Evolutionary conservation across 2,113 vertebrate species (phyloP).

Genomic region (Mellivora capensis): DNA sequence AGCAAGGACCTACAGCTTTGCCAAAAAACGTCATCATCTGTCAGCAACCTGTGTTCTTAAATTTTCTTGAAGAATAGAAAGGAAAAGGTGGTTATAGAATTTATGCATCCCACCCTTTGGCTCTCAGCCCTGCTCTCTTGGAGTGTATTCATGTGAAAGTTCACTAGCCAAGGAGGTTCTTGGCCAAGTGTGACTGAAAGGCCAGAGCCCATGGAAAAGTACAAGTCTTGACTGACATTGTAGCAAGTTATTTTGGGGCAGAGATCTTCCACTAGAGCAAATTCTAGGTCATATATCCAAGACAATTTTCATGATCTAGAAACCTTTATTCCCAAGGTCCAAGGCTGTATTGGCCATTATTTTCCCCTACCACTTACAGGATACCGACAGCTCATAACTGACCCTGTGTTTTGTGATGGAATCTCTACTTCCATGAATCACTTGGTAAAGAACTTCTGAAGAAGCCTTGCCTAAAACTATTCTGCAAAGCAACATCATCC

Average conservation of each 20-base stretch:
- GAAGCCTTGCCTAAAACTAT: background rate
- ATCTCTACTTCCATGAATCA: background rate
- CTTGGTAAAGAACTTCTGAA: background rate
- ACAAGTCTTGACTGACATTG: background rate
- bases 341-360: background rate
- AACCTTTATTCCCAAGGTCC: background rate
- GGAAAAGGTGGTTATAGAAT: conserved; percentile 13
- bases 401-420: background rate
- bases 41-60: conserved; percentile 15
- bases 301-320: background rate
- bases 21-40: conserved; percentile 8
- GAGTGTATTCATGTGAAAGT: background rate
- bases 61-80: conserved; percentile 43
- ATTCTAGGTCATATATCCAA: background rate
- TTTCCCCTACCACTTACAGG: background rate
- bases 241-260: background rate
- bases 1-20: background rate
- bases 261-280: background rate
- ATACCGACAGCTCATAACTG: background rate
- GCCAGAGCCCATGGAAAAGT: background rate
- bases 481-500: background rate
- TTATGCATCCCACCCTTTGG: background rate
- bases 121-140: background rate
- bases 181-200: background rate
- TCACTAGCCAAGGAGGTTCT: background rate